phyloP scores from a whole-genome alignment of 2,113 vertebrate genomes.

The Paramisgurnus dabryanus region DNA sequence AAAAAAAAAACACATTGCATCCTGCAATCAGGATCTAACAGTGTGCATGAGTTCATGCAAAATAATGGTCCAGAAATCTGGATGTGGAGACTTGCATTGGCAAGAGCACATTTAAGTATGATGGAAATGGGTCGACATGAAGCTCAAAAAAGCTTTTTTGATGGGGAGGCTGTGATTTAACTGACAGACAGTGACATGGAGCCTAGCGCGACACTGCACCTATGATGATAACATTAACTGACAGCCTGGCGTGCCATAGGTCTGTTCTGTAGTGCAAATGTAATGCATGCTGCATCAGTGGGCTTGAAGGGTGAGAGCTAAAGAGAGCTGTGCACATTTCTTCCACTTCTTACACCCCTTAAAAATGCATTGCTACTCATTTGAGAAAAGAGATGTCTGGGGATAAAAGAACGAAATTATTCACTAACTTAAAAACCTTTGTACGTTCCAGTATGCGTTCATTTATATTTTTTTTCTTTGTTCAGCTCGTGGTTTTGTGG shows the following conservation, averaged over 20 bases:
- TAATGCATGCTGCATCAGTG: conserved; percentile 7
- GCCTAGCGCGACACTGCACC: conserved; percentile 12
- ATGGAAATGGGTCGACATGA: not conserved
- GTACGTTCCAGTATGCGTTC: conserved; percentile 17
- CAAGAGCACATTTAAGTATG: not conserved
- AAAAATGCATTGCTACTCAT: conserved; percentile 42
- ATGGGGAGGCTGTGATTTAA: not conserved
- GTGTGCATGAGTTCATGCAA: not conserved
- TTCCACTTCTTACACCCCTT: conserved; percentile 26
- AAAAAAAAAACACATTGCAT: too few relatives aligned
- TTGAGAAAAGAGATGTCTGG: not conserved
- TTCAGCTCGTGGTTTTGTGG: conserved; percentile 9
- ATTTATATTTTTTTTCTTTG: conserved; percentile 23
- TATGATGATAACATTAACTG: conserved; percentile 35
- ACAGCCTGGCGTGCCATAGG: conserved; percentile 16
- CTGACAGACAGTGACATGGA: conserved; percentile 7
- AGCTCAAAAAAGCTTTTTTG: not conserved
- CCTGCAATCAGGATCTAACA: not conserved
- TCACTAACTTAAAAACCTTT: conserved; percentile 27
- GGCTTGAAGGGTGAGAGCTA: conserved; percentile 1
- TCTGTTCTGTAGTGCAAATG: conserved; percentile 44
- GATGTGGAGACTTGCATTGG: not conserved
- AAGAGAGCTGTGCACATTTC: conserved; percentile 19
- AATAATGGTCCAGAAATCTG: not conserved
- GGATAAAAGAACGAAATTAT: conserved; percentile 16